A percentile compares a stretch with the other conserved stretches of the same genome.
phyloP scores from a whole-genome alignment of 1,140 invertebrate species.

The Centruroides vittatus region DNA sequence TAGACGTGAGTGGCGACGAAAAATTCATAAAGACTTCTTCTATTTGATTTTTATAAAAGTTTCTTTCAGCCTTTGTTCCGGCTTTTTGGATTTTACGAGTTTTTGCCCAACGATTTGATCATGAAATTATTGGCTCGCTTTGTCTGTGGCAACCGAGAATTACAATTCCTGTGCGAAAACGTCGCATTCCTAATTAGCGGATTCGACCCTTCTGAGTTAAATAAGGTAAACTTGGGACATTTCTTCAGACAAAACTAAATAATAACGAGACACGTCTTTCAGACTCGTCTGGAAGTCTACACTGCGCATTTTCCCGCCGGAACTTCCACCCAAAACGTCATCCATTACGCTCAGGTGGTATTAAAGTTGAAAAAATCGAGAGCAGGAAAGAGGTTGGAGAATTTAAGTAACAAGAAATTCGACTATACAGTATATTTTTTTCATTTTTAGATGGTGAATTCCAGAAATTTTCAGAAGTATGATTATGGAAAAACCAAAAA shows the following conservation, averaged over 20 bases:
- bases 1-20: constrained; percentile 21
- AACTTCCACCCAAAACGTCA: constrained; percentile 56
- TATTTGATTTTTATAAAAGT: too few species aligned
- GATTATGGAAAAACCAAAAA: constrained; percentile 9
- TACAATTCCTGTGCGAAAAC: constrained; percentile 15
- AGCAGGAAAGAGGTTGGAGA: too few species aligned
- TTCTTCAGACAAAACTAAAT: not conserved
- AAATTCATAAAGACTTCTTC: too few species aligned
- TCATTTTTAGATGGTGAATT: constrained; percentile 17
- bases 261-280: not conserved
- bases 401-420: too few species aligned
- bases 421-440: too few species aligned
- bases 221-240: constrained; percentile 5
- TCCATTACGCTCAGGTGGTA: constrained; percentile 37
- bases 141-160: constrained; percentile 26
- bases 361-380: too few species aligned
- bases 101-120: constrained; percentile 46
- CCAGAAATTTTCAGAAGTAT: constrained; percentile 11
- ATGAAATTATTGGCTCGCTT: constrained; percentile 43
- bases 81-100: constrained; percentile 45
- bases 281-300: constrained; percentile 57
- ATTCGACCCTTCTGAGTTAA: constrained; percentile 13
- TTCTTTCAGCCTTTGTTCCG: constrained; percentile 36
- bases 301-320: constrained; percentile 67
- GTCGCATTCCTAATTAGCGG: constrained; percentile 16